phyloP scores from a whole-genome alignment of 2,888 invertebrate genomes.

The Antheraea yamamai region DNA sequence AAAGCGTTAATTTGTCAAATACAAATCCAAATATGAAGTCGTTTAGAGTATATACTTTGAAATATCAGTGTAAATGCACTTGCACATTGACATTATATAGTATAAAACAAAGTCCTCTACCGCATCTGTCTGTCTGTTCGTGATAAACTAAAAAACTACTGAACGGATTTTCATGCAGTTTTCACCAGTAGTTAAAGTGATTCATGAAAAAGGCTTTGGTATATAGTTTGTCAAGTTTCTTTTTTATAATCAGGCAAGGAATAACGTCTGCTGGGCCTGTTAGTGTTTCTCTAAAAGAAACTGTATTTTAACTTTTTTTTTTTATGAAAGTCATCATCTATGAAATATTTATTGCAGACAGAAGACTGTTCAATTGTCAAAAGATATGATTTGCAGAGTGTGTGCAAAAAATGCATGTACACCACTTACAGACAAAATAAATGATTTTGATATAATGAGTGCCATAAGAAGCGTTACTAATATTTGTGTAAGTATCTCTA shows the following conservation, averaged over 20 bases:
- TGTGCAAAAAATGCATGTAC: constrained; percentile 68
- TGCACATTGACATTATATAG: not conserved
- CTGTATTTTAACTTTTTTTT: not conserved
- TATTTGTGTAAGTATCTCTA: constrained; percentile 58
- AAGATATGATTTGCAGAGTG: constrained; percentile 69
- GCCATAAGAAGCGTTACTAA: constrained; percentile 65
- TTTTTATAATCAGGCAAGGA: no score
- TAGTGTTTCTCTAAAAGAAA: not conserved
- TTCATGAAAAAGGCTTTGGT: no score
- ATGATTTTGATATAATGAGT: constrained; percentile 64
- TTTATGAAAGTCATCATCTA: no score
- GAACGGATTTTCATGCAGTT: no score
- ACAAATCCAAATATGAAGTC: not conserved
- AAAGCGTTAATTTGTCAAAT: not conserved
- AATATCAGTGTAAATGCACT: not conserved
- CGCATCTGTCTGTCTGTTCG: no score
- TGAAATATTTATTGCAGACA: constrained; percentile 45
- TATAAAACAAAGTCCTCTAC: no score
- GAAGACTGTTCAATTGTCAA: constrained; percentile 50
- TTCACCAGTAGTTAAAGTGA: no score
- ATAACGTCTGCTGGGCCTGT: no score
- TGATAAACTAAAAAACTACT: no score
- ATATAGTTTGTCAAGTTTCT: no score
- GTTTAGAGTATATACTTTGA: not conserved
- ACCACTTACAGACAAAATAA: constrained; percentile 62